Percentiles rank a stretch among this genome's conserved stretches.
These are phyloP conservation scores for Lycaena phlaeas DNA, from an alignment of 2,888 invertebrate species.

Conservation along the genomic window DNA sequence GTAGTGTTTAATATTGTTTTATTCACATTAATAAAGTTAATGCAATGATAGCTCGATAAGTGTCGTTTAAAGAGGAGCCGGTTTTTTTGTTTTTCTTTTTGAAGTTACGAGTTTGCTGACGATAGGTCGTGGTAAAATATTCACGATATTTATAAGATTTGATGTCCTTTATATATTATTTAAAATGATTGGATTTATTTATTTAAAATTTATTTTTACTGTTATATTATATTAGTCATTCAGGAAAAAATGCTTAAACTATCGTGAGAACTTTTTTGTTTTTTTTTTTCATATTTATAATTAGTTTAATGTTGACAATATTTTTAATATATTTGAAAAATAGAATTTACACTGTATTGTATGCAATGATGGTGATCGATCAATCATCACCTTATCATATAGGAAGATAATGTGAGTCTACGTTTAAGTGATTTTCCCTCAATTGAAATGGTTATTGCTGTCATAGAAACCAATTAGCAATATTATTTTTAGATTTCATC, in stretches of 20 bases:
- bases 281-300: no score
- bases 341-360: no score
- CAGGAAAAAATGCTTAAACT: no score
- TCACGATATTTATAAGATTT: not conserved
- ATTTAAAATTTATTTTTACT: not conserved
- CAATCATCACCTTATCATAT: not conserved
- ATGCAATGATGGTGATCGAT: not conserved
- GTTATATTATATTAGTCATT: not conserved
- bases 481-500: no score
- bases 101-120: conserved; percentile 31
- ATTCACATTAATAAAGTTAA: conserved; percentile 14
- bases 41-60: conserved; percentile 14
- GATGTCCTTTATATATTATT: not conserved
- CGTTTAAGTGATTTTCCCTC: no score
- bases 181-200: not conserved
- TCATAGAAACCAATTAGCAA: no score
- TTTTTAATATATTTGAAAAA: no score
- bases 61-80: conserved; percentile 27
- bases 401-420: not conserved
- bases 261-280: no score
- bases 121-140: conserved; percentile 28
- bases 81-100: conserved; percentile 32
- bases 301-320: no score
- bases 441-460: no score
- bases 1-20: conserved; percentile 24